phyloP scores from a whole-genome alignment of 2,113 vertebrate genomes.

The Prolemur simus region DNA sequence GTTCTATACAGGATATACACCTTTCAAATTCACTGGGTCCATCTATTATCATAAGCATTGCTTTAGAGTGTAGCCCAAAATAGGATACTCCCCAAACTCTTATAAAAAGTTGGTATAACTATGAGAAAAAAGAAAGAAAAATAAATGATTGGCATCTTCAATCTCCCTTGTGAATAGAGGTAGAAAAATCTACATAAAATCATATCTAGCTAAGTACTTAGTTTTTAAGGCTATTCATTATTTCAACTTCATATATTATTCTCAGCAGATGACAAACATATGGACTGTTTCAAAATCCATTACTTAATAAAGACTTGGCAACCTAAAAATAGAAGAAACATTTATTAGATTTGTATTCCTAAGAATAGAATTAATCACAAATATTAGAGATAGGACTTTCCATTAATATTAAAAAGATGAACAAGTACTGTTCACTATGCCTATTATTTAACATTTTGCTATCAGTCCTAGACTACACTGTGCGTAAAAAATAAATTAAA shows the following conservation, averaged over 20 bases:
- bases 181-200: background rate
- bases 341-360: slow-evolving; percentile 44
- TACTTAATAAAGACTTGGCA: slow-evolving; percentile 42
- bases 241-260: slow-evolving; percentile 45
- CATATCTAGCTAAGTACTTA: background rate
- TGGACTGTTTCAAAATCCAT: slow-evolving; percentile 60
- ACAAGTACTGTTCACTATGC: background rate
- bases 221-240: slow-evolving; percentile 45
- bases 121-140: background rate
- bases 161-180: background rate
- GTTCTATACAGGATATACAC: too few relatives aligned
- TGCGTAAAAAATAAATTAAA: background rate
- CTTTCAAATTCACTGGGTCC: background rate
- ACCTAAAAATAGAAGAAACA: slow-evolving; percentile 62
- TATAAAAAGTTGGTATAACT: background rate
- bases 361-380: slow-evolving; percentile 50
- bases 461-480: background rate
- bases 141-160: background rate
- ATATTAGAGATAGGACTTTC: slow-evolving; percentile 50
- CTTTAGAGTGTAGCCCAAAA: background rate
- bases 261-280: slow-evolving; percentile 41
- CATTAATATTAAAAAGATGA: slow-evolving; percentile 64
- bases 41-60: background rate
- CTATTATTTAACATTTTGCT: slow-evolving; percentile 30
- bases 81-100: background rate